Evolutionary conservation across 2,797 vertebrate genomes (phyloP).

Genomic region (Knipowitschia caucasica): DNA sequence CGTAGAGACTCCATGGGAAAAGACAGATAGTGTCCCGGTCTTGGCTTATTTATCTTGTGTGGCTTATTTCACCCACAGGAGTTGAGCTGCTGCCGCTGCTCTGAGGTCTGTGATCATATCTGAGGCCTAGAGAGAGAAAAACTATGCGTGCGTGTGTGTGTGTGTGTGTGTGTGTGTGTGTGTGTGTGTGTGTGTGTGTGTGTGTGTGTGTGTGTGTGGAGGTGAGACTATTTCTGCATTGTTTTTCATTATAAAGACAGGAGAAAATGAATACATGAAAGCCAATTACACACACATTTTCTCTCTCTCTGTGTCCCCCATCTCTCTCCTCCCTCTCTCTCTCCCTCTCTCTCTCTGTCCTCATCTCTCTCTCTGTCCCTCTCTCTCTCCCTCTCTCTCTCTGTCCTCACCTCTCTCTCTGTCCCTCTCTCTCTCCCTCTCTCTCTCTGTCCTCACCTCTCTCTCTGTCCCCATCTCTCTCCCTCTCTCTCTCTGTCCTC

Average conservation of each 20-base stretch:
- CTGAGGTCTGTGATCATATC: conserved; percentile 57
- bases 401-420: no score
- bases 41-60: conserved; percentile 54
- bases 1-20: conserved; percentile 34
- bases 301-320: no score
- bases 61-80: conserved; percentile 29
- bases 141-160: conserved; percentile 10
- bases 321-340: no score
- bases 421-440: no score
- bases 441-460: no score
- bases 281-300: conserved; percentile 52
- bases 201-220: conserved; percentile 11
- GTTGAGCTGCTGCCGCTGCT: conserved; percentile 43
- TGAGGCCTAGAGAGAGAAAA: conserved; percentile 30
- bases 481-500: no score
- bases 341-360: no score
- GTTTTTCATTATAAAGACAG: conserved; percentile 45
- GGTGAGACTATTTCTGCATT: conserved; percentile 52
- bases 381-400: no score
- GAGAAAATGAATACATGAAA: conserved; percentile 41
- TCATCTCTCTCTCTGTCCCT: no score
- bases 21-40: conserved; percentile 52
- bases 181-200: no score
- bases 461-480: no score
- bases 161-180: no score